Conservation (phyloP, 2,888 invertebrate genomes). For the Tipula helvola region DNA sequence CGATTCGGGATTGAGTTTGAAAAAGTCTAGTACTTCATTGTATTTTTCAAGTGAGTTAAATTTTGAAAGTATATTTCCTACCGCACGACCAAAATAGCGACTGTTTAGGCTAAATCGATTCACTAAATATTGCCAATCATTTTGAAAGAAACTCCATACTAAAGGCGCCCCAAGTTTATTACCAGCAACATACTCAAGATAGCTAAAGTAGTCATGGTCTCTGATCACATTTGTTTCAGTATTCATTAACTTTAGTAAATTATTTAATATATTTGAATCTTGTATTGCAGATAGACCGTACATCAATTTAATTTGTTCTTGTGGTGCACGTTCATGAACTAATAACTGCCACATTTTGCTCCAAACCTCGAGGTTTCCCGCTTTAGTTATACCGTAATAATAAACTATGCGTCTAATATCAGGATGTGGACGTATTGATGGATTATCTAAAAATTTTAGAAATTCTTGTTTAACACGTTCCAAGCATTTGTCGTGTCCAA, state of each 20-base stretch:
- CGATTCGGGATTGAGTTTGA: constrained; percentile 64
- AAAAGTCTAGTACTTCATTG: constrained; percentile 69
- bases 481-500: constrained; percentile 48
- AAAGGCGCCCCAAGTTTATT: constrained; percentile 64
- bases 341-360: constrained; percentile 60
- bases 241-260: constrained; percentile 61
- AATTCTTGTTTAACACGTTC: constrained; percentile 46
- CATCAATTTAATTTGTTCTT: constrained; percentile 63
- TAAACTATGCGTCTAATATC: constrained; percentile 54
- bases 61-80: constrained; percentile 52
- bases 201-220: constrained; percentile 70
- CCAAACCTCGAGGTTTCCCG: constrained; percentile 57
- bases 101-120: constrained; percentile 71
- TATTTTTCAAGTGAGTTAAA: constrained; percentile 59
- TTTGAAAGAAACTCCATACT: constrained; percentile 75
- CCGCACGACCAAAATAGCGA: constrained; percentile 62
- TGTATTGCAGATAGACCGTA: constrained; percentile 55
- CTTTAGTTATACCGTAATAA: constrained; percentile 54
- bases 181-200: constrained; percentile 49
- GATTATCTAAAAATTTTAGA: constrained; percentile 44
- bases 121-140: constrained; percentile 63
- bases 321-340: constrained; percentile 58
- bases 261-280: constrained; percentile 50
- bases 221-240: constrained; percentile 57
- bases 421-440: constrained; percentile 40